These are phyloP conservation scores for Gallinago stenura DNA, from an alignment of 2,797 vertebrate genomes.

Conservation along the genomic window DNA sequence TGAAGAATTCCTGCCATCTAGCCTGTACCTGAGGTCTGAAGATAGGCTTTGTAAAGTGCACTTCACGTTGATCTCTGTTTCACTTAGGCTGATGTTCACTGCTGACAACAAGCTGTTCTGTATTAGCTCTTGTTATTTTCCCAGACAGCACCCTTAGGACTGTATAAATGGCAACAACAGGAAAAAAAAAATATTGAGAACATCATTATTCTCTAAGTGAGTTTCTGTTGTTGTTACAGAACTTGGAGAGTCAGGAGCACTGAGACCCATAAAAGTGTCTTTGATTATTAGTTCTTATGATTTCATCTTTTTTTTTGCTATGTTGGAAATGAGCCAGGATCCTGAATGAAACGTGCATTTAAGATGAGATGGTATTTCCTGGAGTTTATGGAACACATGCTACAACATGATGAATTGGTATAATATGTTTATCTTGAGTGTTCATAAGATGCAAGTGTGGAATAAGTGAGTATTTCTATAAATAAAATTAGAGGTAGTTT, in stretches of 20 bases:
- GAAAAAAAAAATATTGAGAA: conserved; percentile 26
- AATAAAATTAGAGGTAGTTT: neutral
- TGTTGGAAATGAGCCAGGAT: neutral
- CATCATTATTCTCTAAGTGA: conserved; percentile 41
- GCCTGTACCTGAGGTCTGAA: neutral
- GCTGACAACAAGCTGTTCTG: conserved; percentile 34
- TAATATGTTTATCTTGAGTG: neutral
- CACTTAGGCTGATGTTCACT: conserved; percentile 9
- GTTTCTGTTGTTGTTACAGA: conserved; percentile 42
- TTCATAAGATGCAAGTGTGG: no score
- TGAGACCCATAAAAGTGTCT: conserved; percentile 48
- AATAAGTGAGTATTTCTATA: no score
- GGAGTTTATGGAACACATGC: neutral
- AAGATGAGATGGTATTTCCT: neutral
- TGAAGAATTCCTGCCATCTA: conserved; percentile 38
- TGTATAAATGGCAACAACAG: conserved; percentile 16
- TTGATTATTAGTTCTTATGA: conserved; percentile 52
- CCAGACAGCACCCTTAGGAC: conserved; percentile 52
- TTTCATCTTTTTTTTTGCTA: neutral
- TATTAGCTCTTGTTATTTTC: conserved; percentile 49
- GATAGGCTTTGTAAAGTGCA: conserved; percentile 10
- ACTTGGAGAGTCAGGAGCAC: conserved; percentile 28
- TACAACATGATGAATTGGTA: neutral
- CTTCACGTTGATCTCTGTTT: conserved; percentile 55
- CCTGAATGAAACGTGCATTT: neutral